phyloP scores from a whole-genome alignment of 2,888 invertebrate species.

The Spisula solida region DNA sequence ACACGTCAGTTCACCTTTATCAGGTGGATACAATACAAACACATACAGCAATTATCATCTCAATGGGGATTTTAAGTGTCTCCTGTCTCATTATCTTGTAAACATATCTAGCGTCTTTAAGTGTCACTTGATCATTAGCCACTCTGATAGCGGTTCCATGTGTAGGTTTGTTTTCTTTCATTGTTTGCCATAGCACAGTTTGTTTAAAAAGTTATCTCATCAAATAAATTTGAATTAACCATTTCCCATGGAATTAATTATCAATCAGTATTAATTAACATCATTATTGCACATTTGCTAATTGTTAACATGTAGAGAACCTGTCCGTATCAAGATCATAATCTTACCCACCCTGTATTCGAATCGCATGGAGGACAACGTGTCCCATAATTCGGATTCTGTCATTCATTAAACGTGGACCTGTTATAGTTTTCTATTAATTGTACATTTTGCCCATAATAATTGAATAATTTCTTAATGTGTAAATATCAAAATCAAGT shows the following conservation, averaged over 20 bases:
- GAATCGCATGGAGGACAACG: no score
- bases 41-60: neutral
- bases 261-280: neutral
- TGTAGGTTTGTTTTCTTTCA: no score
- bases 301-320: neutral
- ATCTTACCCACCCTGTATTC: no score
- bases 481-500: no score
- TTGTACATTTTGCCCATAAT: no score
- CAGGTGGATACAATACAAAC: neutral
- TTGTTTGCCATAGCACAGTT: no score
- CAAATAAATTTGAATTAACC: neutral
- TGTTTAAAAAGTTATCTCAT: neutral
- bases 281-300: neutral
- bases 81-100: no score
- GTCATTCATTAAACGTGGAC: no score
- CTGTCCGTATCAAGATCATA: neutral
- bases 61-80: neutral
- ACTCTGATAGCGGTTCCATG: neutral
- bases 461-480: no score
- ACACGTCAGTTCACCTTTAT: neutral
- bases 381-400: no score
- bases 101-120: neutral
- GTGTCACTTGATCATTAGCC: neutral
- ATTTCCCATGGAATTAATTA: neutral
- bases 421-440: no score